Base-by-base conservation (phyloP, 2,113 vertebrate genomes). In the Takifugu bimaculatus region DNA sequence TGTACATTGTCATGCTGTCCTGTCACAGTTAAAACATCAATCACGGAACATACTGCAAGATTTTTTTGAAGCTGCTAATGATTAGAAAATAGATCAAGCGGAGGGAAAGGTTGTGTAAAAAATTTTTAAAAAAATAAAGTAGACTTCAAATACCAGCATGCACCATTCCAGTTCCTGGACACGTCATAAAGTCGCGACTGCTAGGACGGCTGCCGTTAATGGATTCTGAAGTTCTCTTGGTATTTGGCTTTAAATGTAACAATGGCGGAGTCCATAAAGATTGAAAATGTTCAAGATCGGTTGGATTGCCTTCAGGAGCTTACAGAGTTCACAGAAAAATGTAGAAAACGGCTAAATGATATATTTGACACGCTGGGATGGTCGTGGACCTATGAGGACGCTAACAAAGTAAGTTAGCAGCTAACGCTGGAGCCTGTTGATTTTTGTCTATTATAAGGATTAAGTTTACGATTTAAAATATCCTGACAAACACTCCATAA, bases 241-340 rank as follows among this genome's bases (percentile, higher is more conserved):
- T 3, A 7, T 27, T 62, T 60, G 7, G 4, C 4, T 3, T 2
- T 0, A 55, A 50, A 63, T n/a, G 3, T 1, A 0, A 1, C 0
- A 29, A 44, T 15, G 87, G 59, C 69, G 4, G 69, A 71, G 1
- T n/a, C 29, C 1, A 2, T 42, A 2, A 32, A 63, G 25, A 9
- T 43, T 0, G 10, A 66, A 25, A 56, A 45, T 5, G 6, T 64
- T 0, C 60, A 80, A 32, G 86, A 78, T 0, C 80, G 91, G 0
- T 20, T 80, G 65, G 54, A 75, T 10, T 50, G 66, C 6, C 57
- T 92, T 1, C 60, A 63, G 49, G 87, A 91, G 42, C 74, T 92
- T 35, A 75, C 60, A 0, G 86, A 91, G 26, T 92, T 91, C 55
- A 90, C 88, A 0, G 85, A 88, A 13, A 85, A 60, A 5, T 92